Base-by-base conservation (phyloP, 2,113 vertebrate genomes). In the Thinocorus orbignyianus region DNA sequence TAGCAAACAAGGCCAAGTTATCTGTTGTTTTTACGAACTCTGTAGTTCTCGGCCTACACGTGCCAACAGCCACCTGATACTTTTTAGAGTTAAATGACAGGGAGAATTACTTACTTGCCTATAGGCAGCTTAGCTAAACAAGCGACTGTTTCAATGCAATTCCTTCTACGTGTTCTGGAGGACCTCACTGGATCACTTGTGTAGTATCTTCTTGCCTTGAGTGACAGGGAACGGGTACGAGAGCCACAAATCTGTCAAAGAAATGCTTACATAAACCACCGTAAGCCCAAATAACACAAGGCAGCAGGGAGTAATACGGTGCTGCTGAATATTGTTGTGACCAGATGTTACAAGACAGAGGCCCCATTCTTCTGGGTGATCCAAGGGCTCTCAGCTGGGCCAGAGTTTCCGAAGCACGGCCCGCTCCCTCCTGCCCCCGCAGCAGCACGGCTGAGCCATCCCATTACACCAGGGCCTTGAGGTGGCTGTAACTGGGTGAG, bases 41-140 rank as follows among this genome's bases (percentile, higher is more conserved):
- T 49, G 8, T 60, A 85, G 89, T 28, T 89, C 86, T 96, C 0
- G n/a, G 95, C 92, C 91, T 54, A 69, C 35, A 65, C 7, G 96
- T 96, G 91, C 96, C 93, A 96, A 95, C 95, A 91, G 88, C 41
- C 72, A 86, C n/a, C 37, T 19, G 41, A 72, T 79, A 37, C 10
- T 49, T 84, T 68, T 46, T 31, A 57, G 39, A 62, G 18, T 57
- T 69, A 68, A 64, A 24, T 2, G 6, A 25, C 3, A 80, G 41
- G 26, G 35, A 73, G 68, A 74, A 60, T 64, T 61, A 69, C 9
- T 87, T 44, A 37, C 46, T 52, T 74, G 33, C 41, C 39, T 51
- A 7, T 52, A 80, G 37, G 39, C 46, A 2, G 49, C 23, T 58
- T 44, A 62, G 61, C 31, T 62, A 25, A 87, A 65, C 37, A 69